These are phyloP conservation scores for Fregetta grallaria DNA, from an alignment of 2,113 vertebrate genomes.

Conservation along the genomic window DNA sequence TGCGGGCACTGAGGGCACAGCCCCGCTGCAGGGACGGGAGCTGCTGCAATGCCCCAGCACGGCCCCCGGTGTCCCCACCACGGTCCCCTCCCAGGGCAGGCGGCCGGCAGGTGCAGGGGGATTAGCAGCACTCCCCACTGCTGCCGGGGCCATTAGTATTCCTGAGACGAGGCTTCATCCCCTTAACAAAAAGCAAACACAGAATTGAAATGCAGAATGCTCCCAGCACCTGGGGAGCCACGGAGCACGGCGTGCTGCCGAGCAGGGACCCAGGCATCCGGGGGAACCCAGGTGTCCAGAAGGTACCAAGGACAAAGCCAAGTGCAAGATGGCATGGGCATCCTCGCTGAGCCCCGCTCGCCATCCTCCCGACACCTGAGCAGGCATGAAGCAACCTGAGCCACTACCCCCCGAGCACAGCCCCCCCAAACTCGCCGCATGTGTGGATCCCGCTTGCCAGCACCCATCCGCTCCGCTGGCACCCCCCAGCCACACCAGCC, in stretches of 20 bases:
- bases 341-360: accelerated
- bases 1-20: accelerated
- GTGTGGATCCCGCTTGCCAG: not conserved
- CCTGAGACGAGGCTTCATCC: conserved; percentile 20
- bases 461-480: not conserved
- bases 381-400: not conserved
- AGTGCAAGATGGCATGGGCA: accelerated
- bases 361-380: not conserved
- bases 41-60: accelerated
- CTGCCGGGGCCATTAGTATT: conserved; percentile 62
- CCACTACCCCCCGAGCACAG: not conserved
- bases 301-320: not conserved
- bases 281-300: not conserved
- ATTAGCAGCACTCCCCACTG: not conserved
- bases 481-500: not conserved
- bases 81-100: accelerated
- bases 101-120: conserved; percentile 26
- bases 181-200: conserved; percentile 68
- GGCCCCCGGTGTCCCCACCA: accelerated
- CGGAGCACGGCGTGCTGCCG: not conserved
- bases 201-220: conserved; percentile 32
- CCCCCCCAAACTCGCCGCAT: not conserved
- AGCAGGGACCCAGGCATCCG: not conserved
- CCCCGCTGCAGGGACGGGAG: not conserved
- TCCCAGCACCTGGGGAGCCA: conserved; percentile 20